Conservation (phyloP, 1,140 invertebrate species). For the Meloidogyne floridensis region DNA sequence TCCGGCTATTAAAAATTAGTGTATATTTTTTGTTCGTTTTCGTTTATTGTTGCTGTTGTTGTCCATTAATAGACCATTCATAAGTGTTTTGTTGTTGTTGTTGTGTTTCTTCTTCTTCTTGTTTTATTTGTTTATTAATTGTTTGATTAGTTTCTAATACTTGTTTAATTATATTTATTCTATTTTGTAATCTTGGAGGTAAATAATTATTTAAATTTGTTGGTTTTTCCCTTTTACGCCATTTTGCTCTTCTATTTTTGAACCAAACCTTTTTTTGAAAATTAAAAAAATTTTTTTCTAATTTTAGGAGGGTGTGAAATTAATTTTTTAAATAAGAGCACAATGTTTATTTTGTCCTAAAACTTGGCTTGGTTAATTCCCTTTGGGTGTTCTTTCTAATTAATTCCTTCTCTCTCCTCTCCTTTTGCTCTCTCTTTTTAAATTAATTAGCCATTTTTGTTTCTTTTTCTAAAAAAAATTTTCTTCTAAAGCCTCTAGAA, state of each 20-base stretch:
- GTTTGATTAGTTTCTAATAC: neutral
- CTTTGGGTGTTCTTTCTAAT: neutral
- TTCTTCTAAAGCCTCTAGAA: neutral
- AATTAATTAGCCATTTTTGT: neutral
- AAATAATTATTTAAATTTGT: neutral
- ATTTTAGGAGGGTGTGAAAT: too few species aligned
- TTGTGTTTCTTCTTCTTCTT: neutral
- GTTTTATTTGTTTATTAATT: neutral
- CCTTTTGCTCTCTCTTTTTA: neutral
- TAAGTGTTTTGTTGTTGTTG: neutral
- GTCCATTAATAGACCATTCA: neutral
- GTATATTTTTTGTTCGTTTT: too few species aligned
- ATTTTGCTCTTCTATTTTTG: slow-evolving; percentile 31
- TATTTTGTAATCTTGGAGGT: neutral
- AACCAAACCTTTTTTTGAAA: slow-evolving; percentile 19
- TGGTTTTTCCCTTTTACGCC: slow-evolving; percentile 31
- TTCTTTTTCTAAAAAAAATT: neutral
- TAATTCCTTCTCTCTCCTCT: too few species aligned
- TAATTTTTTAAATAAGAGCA: neutral
- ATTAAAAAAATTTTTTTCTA: neutral
- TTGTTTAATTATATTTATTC: neutral
- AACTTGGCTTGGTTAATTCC: neutral
- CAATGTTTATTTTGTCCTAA: neutral
- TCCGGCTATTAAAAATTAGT: too few species aligned
- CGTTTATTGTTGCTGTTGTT: neutral